Percentiles rank a stretch among this genome's conserved stretches.
phyloP scores from a whole-genome alignment of 1,140 invertebrate species.

The Sycophaga agraensis region DNA sequence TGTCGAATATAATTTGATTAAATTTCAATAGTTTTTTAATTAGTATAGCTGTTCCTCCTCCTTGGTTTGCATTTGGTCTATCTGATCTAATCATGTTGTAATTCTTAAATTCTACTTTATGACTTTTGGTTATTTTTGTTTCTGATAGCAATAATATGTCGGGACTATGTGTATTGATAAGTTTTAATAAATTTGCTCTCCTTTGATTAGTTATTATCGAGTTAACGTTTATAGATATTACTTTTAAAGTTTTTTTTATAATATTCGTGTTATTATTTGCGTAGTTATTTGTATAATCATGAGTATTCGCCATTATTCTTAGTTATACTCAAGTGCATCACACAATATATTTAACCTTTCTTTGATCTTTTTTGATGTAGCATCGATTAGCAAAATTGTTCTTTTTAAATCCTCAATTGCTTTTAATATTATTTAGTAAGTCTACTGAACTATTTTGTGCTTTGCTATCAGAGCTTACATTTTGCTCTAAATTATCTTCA shows the following conservation, averaged over 20 bases:
- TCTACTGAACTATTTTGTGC: too few species aligned
- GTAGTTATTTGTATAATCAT: not conserved
- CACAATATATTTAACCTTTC: not conserved
- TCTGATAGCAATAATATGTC: not conserved
- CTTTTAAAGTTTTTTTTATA: not conserved
- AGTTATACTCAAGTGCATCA: not conserved
- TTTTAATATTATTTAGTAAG: not conserved
- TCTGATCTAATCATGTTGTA: not conserved
- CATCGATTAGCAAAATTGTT: not conserved
- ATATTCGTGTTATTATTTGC: not conserved
- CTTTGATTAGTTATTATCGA: not conserved
- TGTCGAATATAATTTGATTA: not conserved
- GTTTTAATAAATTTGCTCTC: not conserved
- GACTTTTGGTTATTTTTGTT: conserved; percentile 6
- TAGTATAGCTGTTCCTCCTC: not conserved
- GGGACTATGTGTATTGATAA: not conserved
- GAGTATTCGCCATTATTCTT: not conserved
- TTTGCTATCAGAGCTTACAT: too few species aligned
- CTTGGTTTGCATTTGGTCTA: not conserved
- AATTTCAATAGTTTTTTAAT: not conserved
- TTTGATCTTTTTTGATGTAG: not conserved
- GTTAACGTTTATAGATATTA: conserved; percentile 6
- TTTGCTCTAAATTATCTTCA: too few species aligned
- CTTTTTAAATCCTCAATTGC: not conserved
- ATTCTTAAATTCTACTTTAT: not conserved